A percentile compares a stretch with the other conserved stretches of the same genome.
Evolutionary conservation across 2,797 vertebrate species (phyloP).

Genomic region (Sternotherus odoratus): DNA sequence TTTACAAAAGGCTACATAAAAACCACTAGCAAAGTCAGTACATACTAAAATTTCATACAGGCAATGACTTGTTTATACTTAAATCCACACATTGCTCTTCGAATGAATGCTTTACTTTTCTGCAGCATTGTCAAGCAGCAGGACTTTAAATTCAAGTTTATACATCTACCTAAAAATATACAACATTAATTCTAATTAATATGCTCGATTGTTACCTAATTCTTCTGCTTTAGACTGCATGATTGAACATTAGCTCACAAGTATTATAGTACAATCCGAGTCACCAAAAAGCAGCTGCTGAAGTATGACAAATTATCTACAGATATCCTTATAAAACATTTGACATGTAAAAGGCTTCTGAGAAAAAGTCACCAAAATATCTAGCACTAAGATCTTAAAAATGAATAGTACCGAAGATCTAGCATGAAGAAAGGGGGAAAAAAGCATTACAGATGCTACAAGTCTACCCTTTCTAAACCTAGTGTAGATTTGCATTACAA

Average conservation of each 20-base stretch:
- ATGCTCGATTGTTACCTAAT: constrained; percentile 69
- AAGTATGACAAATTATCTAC: background rate
- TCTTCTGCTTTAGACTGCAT: constrained; percentile 56
- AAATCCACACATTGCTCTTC: background rate
- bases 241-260: constrained; percentile 65
- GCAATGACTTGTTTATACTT: background rate
- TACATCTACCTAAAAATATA: constrained; percentile 33
- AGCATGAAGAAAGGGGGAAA: background rate
- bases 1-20: no score
- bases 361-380: background rate
- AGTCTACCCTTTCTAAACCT: no score
- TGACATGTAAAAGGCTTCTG: background rate
- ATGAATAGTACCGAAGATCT: background rate
- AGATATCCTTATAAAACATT: background rate
- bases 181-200: constrained; percentile 37
- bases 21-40: no score
- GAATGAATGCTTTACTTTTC: background rate
- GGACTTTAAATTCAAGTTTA: background rate
- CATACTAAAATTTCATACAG: no score
- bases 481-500: no score
- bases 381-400: background rate
- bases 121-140: background rate
- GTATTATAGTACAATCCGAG: constrained; percentile 41
- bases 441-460: no score
- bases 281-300: constrained; percentile 12